Conservation (phyloP, 2,113 vertebrate species). For the Ammodytes marinus region DNA sequence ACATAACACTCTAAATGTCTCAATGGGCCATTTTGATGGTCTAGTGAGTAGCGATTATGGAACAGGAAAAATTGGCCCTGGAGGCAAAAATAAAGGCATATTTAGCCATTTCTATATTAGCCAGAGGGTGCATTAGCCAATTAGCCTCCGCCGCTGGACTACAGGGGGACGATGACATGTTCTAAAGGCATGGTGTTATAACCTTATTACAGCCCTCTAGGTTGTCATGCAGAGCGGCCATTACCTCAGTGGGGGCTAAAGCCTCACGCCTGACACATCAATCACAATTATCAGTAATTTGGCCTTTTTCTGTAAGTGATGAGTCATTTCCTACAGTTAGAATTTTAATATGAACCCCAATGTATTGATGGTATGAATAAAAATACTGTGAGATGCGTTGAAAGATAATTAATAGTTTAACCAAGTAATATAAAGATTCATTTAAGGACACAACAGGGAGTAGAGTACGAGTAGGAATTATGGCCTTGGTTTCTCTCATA, state of each 20-base stretch:
- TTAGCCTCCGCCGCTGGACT: conserved; percentile 47
- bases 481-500: too few relatives aligned
- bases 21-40: conserved; percentile 58
- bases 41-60: conserved; percentile 41
- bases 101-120: too few relatives aligned
- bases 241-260: conserved; percentile 52
- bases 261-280: conserved; percentile 51
- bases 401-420: too few relatives aligned
- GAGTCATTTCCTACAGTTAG: conserved; percentile 44
- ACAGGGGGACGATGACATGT: conserved; percentile 45
- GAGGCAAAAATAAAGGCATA: conserved; percentile 55
- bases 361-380: conserved; percentile 24
- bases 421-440: too few relatives aligned
- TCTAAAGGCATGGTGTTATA: conserved; percentile 56
- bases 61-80: conserved; percentile 41
- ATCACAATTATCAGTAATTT: conserved; percentile 67
- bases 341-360: conserved; percentile 28
- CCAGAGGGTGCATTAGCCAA: conserved; percentile 45
- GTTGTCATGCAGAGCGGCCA: conserved; percentile 48
- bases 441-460: too few relatives aligned
- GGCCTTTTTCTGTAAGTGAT: conserved; percentile 37
- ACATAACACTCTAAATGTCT: conserved; percentile 25
- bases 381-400: not conserved
- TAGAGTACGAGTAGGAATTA: too few relatives aligned
- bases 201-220: conserved; percentile 60